Conservation (phyloP, 1,140 invertebrate species). For the Frieseomelitta varia region DNA sequence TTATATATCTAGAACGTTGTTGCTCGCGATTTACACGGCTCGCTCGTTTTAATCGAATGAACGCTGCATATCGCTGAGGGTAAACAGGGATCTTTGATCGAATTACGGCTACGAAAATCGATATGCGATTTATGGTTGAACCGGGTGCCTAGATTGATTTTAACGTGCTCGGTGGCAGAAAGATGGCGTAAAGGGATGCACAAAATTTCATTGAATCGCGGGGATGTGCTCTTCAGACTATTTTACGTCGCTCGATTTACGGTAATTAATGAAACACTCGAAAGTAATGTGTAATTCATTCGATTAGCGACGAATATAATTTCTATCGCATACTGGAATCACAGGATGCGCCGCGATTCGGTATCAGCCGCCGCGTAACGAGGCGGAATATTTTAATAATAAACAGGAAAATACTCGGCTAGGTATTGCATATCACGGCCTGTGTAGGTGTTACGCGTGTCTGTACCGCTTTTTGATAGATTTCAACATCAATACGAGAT, state of each 20-base stretch:
- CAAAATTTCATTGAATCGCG: not conserved
- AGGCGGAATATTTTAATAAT: slow-evolving; percentile 65
- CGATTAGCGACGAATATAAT: slow-evolving; percentile 48
- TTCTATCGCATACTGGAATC: slow-evolving; percentile 52
- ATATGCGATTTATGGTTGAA: slow-evolving; percentile 6
- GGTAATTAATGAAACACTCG: slow-evolving; percentile 55
- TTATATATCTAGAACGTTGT: not conserved
- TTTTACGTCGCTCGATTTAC: slow-evolving; percentile 44
- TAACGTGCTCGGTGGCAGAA: not conserved
- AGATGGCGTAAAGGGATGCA: not conserved
- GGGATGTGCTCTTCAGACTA: slow-evolving; percentile 19
- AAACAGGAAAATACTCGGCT: slow-evolving; percentile 52
- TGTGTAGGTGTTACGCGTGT: not conserved
- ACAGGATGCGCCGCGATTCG: slow-evolving; percentile 23
- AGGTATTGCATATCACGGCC: not conserved
- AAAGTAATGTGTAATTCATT: slow-evolving; percentile 58
- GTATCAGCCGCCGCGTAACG: slow-evolving; percentile 51
- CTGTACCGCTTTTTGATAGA: slow-evolving; percentile 5
- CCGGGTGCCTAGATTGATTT: slow-evolving; percentile 5
- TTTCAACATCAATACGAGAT: slow-evolving; percentile 25
- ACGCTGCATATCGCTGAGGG: not conserved
- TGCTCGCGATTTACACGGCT: not conserved
- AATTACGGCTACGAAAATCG: slow-evolving; percentile 23
- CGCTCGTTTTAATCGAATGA: slow-evolving; percentile 20
- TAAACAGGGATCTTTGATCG: slow-evolving; percentile 22